These are phyloP conservation scores for Sesamia inferens DNA, from an alignment of 2,888 invertebrate genomes.

Conservation along the genomic window DNA sequence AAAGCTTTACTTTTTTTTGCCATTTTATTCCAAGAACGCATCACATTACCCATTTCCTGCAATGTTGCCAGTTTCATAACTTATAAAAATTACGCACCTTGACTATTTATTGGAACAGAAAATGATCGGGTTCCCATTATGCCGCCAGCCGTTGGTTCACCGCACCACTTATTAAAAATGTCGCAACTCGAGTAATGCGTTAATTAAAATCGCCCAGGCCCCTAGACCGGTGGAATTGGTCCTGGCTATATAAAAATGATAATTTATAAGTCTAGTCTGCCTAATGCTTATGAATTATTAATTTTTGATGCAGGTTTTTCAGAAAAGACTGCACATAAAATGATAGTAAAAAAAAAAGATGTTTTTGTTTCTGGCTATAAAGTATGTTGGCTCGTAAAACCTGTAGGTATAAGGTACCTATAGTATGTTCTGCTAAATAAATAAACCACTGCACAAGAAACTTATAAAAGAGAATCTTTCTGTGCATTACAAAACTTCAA, in stretches of 20 bases:
- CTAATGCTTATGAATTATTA: slow-evolving; percentile 49
- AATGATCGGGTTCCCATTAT: slow-evolving; percentile 54
- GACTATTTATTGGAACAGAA: slow-evolving; percentile 48
- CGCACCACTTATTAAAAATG: slow-evolving; percentile 48
- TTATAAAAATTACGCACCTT: slow-evolving; percentile 52
- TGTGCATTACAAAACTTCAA: neutral
- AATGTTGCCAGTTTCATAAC: slow-evolving; percentile 35
- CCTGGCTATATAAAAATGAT: slow-evolving; percentile 43
- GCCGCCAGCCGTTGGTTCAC: slow-evolving; percentile 36
- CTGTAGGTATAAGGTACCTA: too few relatives aligned
- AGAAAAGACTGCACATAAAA: neutral
- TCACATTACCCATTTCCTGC: slow-evolving; percentile 13
- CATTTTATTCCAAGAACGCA: slow-evolving; percentile 11
- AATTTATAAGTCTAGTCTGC: slow-evolving; percentile 21
- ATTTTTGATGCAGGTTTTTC: slow-evolving; percentile 19
- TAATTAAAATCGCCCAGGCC: slow-evolving; percentile 52
- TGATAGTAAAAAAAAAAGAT: neutral
- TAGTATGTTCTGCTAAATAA: neutral
- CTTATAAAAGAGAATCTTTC: neutral
- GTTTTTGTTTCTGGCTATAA: neutral
- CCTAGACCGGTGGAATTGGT: slow-evolving; percentile 44
- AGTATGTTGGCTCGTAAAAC: neutral
- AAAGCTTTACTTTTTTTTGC: neutral
- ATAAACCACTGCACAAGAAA: neutral
- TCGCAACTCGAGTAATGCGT: slow-evolving; percentile 46